Percentiles rank a stretch among this genome's conserved stretches.
phyloP scores from a whole-genome alignment of 2,888 invertebrate species.

The Acanthoscelides obtectus region DNA sequence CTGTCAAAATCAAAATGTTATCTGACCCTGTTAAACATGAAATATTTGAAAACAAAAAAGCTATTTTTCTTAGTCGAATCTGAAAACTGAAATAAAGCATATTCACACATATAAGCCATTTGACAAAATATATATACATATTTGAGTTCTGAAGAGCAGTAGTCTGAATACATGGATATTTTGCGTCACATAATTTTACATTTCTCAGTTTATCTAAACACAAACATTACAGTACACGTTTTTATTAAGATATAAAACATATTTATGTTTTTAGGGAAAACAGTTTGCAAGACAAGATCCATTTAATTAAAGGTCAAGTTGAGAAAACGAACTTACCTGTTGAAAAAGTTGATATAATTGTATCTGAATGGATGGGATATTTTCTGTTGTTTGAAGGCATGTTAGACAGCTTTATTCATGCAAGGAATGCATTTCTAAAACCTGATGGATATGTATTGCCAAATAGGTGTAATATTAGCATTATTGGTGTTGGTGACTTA shows the following conservation, averaged over 20 bases:
- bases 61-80: no score
- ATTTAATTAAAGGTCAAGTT: constrained; percentile 77
- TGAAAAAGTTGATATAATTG: constrained; percentile 82
- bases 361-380: constrained; percentile 99
- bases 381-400: constrained; percentile 95
- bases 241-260: background rate
- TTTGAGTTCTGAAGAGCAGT: no score
- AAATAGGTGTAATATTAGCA: constrained; percentile 75
- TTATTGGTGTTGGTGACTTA: constrained; percentile 74
- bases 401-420: constrained; percentile 89
- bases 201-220: background rate
- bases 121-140: no score
- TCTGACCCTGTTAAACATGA: no score
- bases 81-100: no score
- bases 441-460: constrained; percentile 77
- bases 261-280: constrained; percentile 59
- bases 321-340: constrained; percentile 76
- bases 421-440: constrained; percentile 75
- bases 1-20: no score
- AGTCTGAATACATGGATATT: no score
- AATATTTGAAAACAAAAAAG: no score
- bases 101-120: no score
- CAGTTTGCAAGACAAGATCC: constrained; percentile 65
- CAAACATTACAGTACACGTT: background rate
- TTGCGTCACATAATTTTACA: no score